Evolutionary conservation across 2,113 vertebrate species (phyloP).

Genomic region (Myxocyprinus asiaticus): DNA sequence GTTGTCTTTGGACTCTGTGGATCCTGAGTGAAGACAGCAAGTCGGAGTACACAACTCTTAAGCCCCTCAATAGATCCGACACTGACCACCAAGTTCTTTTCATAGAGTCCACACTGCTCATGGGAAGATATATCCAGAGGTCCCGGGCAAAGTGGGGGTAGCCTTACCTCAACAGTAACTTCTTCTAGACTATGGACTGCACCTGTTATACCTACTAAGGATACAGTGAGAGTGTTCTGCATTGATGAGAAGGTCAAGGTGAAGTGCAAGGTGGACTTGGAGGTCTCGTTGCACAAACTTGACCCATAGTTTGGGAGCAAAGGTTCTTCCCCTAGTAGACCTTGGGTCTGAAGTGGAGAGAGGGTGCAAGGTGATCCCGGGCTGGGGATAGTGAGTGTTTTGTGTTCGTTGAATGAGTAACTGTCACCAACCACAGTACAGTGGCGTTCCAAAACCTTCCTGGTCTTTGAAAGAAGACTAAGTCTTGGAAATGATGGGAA

Average conservation of each 20-base stretch:
- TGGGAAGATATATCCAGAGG: constrained; percentile 40
- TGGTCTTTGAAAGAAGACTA: constrained; percentile 62
- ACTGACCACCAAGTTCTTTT: constrained; percentile 62
- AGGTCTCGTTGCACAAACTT: constrained; percentile 35
- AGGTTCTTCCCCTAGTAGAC: constrained; percentile 51
- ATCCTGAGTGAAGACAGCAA: constrained; percentile 62
- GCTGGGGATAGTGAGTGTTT: constrained; percentile 52
- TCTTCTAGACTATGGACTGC: constrained; percentile 60
- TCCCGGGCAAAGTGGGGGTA: constrained; percentile 63
- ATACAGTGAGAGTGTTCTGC: constrained; percentile 66
- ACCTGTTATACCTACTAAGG: constrained; percentile 66
- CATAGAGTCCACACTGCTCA: constrained; percentile 46
- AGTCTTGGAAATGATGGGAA: constrained; percentile 66
- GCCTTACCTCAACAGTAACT: constrained; percentile 65
- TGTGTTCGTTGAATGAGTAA: constrained; percentile 45
- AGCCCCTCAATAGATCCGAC: constrained; percentile 69
- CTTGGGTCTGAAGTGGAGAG: not conserved
- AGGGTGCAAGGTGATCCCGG: not conserved
- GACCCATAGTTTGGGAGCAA: constrained; percentile 63
- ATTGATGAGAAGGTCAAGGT: constrained; percentile 68
- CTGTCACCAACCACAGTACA: constrained; percentile 55
- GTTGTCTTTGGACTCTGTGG: constrained; percentile 45
- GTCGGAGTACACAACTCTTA: constrained; percentile 64
- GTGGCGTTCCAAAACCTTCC: constrained; percentile 60
- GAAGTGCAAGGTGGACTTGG: constrained; percentile 70